Evolutionary conservation across 2,888 invertebrate genomes (phyloP).

Genomic region (Chrysotoxum bicinctum): DNA sequence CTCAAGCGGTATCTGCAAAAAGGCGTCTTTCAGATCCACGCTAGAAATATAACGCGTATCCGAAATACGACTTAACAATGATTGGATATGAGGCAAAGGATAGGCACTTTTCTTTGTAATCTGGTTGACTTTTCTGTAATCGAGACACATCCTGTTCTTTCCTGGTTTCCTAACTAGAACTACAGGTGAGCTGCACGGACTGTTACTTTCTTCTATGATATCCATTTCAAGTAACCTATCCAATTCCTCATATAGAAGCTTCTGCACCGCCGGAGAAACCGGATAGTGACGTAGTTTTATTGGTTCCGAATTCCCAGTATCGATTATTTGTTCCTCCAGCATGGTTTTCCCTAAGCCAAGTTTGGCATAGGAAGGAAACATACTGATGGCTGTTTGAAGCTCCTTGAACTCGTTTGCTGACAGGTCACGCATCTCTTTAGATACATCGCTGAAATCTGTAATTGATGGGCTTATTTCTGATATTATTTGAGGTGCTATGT

Average conservation of each 20-base stretch:
- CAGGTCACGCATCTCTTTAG: not conserved
- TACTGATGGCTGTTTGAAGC: not conserved
- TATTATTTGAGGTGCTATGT: not conserved
- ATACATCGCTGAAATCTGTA: not conserved
- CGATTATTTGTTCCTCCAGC: no score
- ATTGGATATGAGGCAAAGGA: no score
- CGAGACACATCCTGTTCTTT: constrained; percentile 74
- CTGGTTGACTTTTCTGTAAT: constrained; percentile 74
- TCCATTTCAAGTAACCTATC: not conserved
- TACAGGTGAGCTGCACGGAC: constrained; percentile 76
- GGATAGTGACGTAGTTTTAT: no score
- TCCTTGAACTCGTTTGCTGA: not conserved
- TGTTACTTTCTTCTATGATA: constrained; percentile 51
- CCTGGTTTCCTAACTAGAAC: constrained; percentile 74
- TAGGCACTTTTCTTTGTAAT: constrained; percentile 72
- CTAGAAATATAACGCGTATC: no score
- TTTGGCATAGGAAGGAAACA: no score
- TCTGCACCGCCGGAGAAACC: no score
- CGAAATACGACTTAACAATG: no score
- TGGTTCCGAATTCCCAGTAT: no score
- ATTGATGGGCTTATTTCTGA: not conserved
- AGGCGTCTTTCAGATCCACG: no score
- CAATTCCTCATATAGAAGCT: no score
- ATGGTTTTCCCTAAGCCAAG: no score
- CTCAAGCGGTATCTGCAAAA: no score